phyloP scores from a whole-genome alignment of 2,797 vertebrate species.

The Tokudaia tokunoshimensis region DNA sequence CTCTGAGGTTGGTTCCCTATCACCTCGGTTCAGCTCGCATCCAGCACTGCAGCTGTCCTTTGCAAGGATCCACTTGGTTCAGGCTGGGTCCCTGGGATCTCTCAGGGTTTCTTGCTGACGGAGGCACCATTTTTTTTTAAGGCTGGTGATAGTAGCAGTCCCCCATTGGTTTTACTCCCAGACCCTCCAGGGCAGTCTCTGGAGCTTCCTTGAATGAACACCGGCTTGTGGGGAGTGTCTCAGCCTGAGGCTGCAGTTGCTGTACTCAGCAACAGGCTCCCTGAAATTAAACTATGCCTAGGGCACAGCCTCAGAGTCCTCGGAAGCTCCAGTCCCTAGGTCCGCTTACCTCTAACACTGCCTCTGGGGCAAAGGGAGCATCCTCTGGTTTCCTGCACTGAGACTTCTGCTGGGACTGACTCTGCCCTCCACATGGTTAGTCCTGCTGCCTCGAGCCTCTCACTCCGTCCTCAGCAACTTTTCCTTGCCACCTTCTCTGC shows the following conservation, averaged over 20 bases:
- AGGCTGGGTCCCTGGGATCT: not conserved
- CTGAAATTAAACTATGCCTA: not conserved
- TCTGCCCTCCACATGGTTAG: not conserved
- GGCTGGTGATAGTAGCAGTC: not conserved
- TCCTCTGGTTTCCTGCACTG: too few relatives aligned
- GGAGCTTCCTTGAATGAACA: not conserved
- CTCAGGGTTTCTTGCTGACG: not conserved
- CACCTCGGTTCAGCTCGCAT: too few relatives aligned
- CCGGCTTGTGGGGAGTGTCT: not conserved
- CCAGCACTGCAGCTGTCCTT: not conserved
- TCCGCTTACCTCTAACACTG: not conserved
- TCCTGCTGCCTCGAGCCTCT: not conserved
- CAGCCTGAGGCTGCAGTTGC: not conserved
- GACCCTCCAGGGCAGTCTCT: not conserved
- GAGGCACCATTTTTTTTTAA: not conserved
- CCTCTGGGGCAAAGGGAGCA: not conserved
- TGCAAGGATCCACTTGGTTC: not conserved
- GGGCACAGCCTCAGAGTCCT: not conserved
- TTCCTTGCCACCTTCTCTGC: not conserved
- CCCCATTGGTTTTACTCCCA: not conserved
- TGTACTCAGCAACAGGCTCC: not conserved
- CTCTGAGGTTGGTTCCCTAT: not conserved
- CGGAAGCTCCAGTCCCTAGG: not conserved
- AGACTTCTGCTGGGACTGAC: too few relatives aligned
- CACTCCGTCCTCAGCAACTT: not conserved